phyloP scores from a whole-genome alignment of 2,888 invertebrate genomes.

The Cheilosia grossa region DNA sequence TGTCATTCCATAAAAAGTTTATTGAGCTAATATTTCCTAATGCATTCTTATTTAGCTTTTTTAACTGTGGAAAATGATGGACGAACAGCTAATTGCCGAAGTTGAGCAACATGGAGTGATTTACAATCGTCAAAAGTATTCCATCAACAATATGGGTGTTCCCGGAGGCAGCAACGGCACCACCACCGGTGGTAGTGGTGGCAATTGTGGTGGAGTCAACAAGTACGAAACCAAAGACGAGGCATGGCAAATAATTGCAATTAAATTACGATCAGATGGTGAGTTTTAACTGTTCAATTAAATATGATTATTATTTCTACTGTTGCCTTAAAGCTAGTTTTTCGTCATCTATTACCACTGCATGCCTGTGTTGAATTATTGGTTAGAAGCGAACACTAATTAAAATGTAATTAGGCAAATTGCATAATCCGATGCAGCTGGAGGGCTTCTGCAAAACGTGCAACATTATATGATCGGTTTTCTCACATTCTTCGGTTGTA shows the following conservation, averaged over 20 bases:
- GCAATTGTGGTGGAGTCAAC: constrained; percentile 76
- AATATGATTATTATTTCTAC: too few species aligned
- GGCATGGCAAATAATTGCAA: constrained; percentile 82
- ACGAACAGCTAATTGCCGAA: constrained; percentile 82
- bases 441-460: not conserved
- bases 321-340: too few species aligned
- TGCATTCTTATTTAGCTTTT: not conserved
- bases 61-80: constrained; percentile 80
- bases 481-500: not conserved
- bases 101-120: constrained; percentile 83
- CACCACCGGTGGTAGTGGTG: constrained; percentile 52
- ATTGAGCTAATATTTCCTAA: not conserved
- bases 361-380: not conserved
- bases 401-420: constrained; percentile 35
- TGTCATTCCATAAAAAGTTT: too few species aligned
- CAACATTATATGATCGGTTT: not conserved
- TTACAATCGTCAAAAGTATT: constrained; percentile 83
- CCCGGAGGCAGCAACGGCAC: constrained; percentile 58
- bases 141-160: constrained; percentile 79
- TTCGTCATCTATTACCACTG: not conserved
- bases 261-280: constrained; percentile 82
- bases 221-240: constrained; percentile 83
- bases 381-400: constrained; percentile 31
- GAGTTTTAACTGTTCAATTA: constrained; percentile 59
- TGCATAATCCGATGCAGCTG: constrained; percentile 27